Conservation (phyloP, 2,888 invertebrate species). For the Leptothorax acervorum region DNA sequence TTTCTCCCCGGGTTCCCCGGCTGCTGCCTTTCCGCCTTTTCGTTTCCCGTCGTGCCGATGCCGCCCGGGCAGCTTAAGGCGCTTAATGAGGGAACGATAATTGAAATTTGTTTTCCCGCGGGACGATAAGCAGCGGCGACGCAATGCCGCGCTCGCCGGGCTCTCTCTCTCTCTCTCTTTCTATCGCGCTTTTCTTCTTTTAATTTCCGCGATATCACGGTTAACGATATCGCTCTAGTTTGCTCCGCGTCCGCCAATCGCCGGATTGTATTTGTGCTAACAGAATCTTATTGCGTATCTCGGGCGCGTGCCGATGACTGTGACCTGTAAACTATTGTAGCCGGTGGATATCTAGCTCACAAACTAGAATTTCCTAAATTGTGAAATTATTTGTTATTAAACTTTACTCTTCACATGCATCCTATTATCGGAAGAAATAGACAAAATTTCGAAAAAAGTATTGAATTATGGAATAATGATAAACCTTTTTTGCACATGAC, state of each 20-base stretch:
- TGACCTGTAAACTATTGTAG: background rate
- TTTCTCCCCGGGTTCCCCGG: conserved; percentile 31
- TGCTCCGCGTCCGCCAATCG: conserved; percentile 2
- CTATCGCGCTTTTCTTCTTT: background rate
- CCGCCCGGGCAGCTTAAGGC: background rate
- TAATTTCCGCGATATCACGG: conserved; percentile 33
- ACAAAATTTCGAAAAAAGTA: background rate
- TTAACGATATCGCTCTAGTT: background rate
- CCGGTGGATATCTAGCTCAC: background rate
- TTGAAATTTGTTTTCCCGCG: conserved; percentile 59
- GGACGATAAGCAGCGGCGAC: conserved; percentile 29
- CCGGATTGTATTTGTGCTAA: conserved; percentile 26
- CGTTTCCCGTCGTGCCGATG: conserved; percentile 22
- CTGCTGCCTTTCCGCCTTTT: conserved; percentile 25
- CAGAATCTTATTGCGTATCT: conserved; percentile 22
- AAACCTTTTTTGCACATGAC: background rate
- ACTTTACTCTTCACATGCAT: background rate
- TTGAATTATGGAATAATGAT: background rate
- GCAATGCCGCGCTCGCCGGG: background rate
- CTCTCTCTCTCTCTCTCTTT: background rate
- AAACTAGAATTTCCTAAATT: background rate
- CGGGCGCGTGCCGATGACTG: background rate
- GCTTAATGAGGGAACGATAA: conserved; percentile 57
- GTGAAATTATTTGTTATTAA: background rate
- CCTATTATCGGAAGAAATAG: background rate